Evolutionary conservation across 2,888 invertebrate genomes (phyloP), one percentile per base, ranked within the genome.

Genomic region (Hanleya hanleyi): DNA sequence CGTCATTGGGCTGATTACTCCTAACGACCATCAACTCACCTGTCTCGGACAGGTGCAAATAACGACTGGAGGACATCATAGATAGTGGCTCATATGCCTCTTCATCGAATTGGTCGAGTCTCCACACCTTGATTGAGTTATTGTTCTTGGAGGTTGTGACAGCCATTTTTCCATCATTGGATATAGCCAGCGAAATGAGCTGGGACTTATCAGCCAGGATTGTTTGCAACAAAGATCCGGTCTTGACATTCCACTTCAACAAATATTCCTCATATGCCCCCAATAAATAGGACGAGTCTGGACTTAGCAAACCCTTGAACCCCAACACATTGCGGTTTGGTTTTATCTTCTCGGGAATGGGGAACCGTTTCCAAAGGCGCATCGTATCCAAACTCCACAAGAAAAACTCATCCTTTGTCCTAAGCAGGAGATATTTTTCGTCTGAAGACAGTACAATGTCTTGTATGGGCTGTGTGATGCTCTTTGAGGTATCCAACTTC

Each of bases 201-300:
- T 69, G 65, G 12, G 80, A 77, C 49, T 74, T 74, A 33, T 77
- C 76, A 22, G 79, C 76, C 68, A 79, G 77, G 36, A 77, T 74
- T 5, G 62, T 71, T 37, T 75, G 70, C 1, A 77, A 26, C 2
- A 80, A 35, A 22, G 73, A 73, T 1, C 80, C 77, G 12, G 76
- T 71, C 15, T 50, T 49, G 2, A 71, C 71, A 61, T 77, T 76
- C 77, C 77, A 82, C 3, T 79, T n/a, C 1, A 83, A 57, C 47
- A 81, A 57, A 64, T 79, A 65, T 18, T 76, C 75, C 57, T 81
- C 82, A 70, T 79, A 83, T 6, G 70, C 78, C 3, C 77, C 77
- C 18, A 84, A 38, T 18, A 84, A 70, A 12, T 73, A 65, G 6
- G 70, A 69, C 6, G 64, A 51, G 57, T 83, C 82, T 6, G 73